Conservation (phyloP, 1,140 invertebrate species). For the Patella vulgata region DNA sequence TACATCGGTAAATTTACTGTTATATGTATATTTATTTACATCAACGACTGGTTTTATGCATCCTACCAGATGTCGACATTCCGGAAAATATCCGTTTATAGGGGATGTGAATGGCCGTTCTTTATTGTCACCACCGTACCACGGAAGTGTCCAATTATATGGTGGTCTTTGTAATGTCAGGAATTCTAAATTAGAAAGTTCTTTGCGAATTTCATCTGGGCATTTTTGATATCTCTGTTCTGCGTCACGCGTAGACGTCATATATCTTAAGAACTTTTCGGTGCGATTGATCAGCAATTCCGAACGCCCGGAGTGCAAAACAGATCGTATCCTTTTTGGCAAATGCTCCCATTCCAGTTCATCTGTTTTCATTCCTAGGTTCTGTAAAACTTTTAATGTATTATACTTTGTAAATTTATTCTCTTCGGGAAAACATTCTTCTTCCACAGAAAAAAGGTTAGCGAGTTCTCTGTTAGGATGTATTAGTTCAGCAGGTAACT, state of each 20-base stretch:
- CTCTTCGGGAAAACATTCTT: constrained; percentile 15
- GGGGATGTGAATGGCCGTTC: too few species aligned
- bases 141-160: too few species aligned
- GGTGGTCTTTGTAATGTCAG: constrained; percentile 18
- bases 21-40: too few species aligned
- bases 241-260: background rate
- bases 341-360: constrained; percentile 22
- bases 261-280: constrained; percentile 12
- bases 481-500: constrained; percentile 25
- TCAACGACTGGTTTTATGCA: too few species aligned
- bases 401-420: constrained; percentile 8
- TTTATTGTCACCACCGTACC: too few species aligned
- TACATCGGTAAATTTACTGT: too few species aligned
- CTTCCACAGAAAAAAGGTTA: constrained; percentile 6
- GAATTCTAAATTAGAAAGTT: constrained; percentile 23
- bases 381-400: constrained; percentile 4
- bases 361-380: constrained; percentile 31
- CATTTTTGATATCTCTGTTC: background rate
- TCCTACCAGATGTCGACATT: too few species aligned
- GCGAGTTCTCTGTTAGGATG: constrained; percentile 6
- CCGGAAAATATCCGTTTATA: too few species aligned
- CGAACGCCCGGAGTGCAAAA: constrained; percentile 12
- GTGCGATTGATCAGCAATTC: background rate
- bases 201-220: constrained; percentile 2
- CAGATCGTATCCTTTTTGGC: constrained; percentile 13